A percentile compares a stretch with the other conserved stretches of the same genome.
phyloP scores from a whole-genome alignment of 2,888 invertebrate genomes.

The Sphinx pinastri region DNA sequence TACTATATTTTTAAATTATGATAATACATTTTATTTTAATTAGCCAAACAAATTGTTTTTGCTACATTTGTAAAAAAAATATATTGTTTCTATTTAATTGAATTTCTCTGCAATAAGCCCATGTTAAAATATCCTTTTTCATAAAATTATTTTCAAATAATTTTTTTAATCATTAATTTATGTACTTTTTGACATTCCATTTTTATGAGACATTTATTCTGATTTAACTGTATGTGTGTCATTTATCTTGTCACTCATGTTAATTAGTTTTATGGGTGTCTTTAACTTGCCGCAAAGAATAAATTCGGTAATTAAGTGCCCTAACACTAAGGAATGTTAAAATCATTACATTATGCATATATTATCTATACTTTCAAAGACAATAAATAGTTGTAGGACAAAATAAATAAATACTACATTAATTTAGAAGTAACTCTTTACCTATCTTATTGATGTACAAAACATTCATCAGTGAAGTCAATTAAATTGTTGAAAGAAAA shows the following conservation, averaged over 20 bases:
- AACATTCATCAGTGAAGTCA: conserved; percentile 53
- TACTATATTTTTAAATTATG: not conserved
- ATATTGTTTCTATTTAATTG: not conserved
- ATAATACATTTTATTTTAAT: no score
- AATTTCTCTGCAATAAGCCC: conserved; percentile 9
- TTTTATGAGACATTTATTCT: conserved; percentile 18
- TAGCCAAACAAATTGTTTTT: not conserved
- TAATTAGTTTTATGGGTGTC: not conserved
- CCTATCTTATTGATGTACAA: conserved; percentile 55
- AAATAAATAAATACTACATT: conserved; percentile 17
- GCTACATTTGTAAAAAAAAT: no score
- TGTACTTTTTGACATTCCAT: conserved; percentile 27
- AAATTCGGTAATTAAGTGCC: not conserved
- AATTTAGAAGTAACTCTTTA: conserved; percentile 40
- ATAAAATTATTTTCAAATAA: conserved; percentile 13
- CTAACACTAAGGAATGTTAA: conserved; percentile 4
- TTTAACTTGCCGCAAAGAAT: not conserved
- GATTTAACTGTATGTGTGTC: conserved; percentile 10
- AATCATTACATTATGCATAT: conserved; percentile 1
- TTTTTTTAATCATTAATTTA: not conserved
- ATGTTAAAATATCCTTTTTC: not conserved
- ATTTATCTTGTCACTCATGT: not conserved
- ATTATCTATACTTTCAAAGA: conserved; percentile 50
- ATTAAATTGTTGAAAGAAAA: conserved; percentile 62
- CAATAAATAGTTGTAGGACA: conserved; percentile 63